Evolutionary conservation across 2,888 invertebrate genomes (phyloP), one percentile per base, ranked within the genome.

Genomic region (Tigriopus californicus): DNA sequence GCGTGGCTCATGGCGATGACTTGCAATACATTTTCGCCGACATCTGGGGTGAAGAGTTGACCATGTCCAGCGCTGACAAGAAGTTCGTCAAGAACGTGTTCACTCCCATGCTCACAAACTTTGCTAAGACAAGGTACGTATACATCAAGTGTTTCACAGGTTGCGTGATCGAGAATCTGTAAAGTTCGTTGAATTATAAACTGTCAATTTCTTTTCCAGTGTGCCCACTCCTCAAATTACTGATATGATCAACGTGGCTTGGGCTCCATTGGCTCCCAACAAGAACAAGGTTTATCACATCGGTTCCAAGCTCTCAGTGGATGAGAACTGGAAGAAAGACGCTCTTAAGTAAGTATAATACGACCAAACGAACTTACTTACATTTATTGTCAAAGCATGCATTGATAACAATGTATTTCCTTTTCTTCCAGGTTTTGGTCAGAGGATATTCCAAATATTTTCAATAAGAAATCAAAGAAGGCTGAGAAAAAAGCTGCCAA

Each of bases 1-100:
- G 62, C 47, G 64, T 67, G 24, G 66, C 66, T 44, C 66, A 67
- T 20, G 65, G 66, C 10, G 67, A 67, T 60, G 64, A 65, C 57
- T 62, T 66, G 10, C 66, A 66, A 52, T 67, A 66, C 61, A 55
- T 67, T 41, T 67, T 67, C 61, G 64, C 62, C 41, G 61, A 65
- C 53, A 58, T 67, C 41, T 63, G 66, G 59, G 66, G 66, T 18
- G 65, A 66, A 57, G 63, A 63, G 15, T 61, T 61, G 40, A 59
- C 61, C 33, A 64, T 67, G 56, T 64, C 65, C 3, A 47, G 59
- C 22, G 62, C 65, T 51, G 67, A 67, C 61, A 56, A 58, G 41
- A 60, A 65, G 41, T 67, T 67, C 63, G 64, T 65, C 12, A 65
- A 62, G 18, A 63, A 64, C 55, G 64, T 64, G 33, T 64, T 65